Conservation (phyloP, 2,113 vertebrate species). For the Mirounga angustirostris region DNA sequence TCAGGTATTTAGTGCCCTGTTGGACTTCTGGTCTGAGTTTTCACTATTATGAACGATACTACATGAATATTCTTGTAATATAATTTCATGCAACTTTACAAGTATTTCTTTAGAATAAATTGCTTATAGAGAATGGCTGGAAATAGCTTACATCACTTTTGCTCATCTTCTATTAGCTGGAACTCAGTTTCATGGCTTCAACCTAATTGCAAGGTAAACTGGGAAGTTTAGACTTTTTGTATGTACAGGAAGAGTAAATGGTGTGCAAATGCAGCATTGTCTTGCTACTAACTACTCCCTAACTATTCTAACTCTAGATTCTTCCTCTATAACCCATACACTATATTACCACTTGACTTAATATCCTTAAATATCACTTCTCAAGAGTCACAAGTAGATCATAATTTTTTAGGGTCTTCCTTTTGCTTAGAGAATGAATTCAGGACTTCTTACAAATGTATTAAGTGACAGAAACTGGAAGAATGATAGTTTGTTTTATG, state of each 20-base stretch:
- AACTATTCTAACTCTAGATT: not conserved
- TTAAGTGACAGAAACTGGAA: not conserved
- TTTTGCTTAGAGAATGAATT: not conserved
- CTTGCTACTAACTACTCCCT: not conserved
- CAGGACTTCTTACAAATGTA: not conserved
- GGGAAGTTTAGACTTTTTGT: not conserved
- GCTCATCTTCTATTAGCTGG: not conserved
- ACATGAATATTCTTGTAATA: not conserved
- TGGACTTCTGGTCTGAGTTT: not conserved
- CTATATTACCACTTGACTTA: not conserved
- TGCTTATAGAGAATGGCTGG: not conserved
- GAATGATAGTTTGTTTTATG: not conserved
- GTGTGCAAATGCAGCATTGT: not conserved
- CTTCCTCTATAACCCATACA: not conserved
- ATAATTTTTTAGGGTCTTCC: not conserved
- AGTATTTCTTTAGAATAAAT: not conserved
- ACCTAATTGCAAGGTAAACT: not conserved
- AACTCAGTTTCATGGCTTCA: constrained; percentile 34
- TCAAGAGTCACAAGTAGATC: not conserved
- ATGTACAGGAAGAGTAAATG: not conserved
- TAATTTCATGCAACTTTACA: not conserved
- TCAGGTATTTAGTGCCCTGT: not conserved
- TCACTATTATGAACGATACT: not conserved
- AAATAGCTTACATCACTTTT: not conserved
- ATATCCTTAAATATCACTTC: not conserved